A percentile compares a stretch with the other conserved stretches of the same genome.
Conservation (phyloP, 2,888 invertebrate genomes). For the Apotomis capreana region DNA sequence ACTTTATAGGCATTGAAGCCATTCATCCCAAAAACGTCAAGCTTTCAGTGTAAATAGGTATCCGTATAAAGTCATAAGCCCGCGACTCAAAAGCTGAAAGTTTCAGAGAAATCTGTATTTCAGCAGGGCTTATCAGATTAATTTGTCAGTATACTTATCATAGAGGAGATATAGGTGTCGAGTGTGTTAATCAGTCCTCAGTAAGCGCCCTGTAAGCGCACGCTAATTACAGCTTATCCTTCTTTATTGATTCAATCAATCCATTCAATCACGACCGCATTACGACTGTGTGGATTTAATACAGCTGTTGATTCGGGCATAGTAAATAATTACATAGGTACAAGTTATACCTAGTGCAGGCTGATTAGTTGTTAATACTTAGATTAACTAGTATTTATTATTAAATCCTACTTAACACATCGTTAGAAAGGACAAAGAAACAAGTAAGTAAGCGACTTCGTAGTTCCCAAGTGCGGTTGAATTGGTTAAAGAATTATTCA, state of each 20-base stretch:
- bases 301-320: constrained; percentile 30
- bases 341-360: constrained; percentile 3
- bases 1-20: no score
- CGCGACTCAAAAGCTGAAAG: no score
- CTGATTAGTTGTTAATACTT: not conserved
- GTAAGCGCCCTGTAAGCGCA: constrained; percentile 9
- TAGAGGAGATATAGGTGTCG: not conserved
- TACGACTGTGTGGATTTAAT: constrained; percentile 48
- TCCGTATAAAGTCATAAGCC: no score
- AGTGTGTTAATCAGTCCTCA: constrained; percentile 2
- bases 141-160: constrained; percentile 37
- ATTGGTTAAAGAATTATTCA: constrained; percentile 41
- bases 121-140: not conserved
- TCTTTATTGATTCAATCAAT: constrained; percentile 58
- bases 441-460: not conserved
- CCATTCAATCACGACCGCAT: constrained; percentile 53
- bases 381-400: no score
- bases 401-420: not conserved
- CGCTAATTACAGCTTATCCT: constrained; percentile 59
- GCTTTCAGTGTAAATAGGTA: no score
- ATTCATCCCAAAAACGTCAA: no score
- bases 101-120: no score
- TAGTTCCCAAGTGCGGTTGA: constrained; percentile 14
- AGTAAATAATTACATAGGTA: constrained; percentile 15
- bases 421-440: not conserved